phyloP scores from a whole-genome alignment of 2,888 invertebrate species.

The Pilophorus perplexus region DNA sequence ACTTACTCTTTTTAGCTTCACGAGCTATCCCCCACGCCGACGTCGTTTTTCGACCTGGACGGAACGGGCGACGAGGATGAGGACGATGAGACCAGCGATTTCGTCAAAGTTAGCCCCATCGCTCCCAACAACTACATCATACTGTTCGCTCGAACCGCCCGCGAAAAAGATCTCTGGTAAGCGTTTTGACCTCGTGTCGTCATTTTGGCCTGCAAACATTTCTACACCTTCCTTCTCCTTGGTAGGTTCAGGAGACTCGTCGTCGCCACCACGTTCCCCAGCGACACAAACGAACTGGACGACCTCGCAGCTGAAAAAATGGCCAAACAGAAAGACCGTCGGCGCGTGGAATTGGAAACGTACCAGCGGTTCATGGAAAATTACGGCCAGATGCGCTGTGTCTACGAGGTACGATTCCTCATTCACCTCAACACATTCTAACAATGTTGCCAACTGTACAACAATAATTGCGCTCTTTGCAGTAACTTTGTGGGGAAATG shows the following conservation, averaged over 20 bases:
- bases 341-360: conserved; percentile 32
- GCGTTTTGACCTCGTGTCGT: too few relatives aligned
- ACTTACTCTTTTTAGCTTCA: too few relatives aligned
- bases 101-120: conserved; percentile 45
- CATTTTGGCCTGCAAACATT: too few relatives aligned
- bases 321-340: conserved; percentile 1
- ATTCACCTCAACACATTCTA: too few relatives aligned
- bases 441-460: too few relatives aligned
- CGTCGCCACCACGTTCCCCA: conserved; percentile 30
- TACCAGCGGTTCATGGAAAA: conserved; percentile 39
- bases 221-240: not conserved
- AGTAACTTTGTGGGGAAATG: too few relatives aligned
- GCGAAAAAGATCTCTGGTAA: conserved; percentile 90
- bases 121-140: conserved; percentile 54
- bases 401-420: conserved; percentile 28
- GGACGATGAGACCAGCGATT: conserved; percentile 49
- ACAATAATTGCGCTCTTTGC: too few relatives aligned
- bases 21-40: too few relatives aligned
- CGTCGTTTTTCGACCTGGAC: too few relatives aligned
- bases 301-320: not conserved
- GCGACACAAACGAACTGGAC: conserved; percentile 28
- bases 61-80: conserved; percentile 50
- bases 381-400: conserved; percentile 22
- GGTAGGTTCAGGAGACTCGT: conserved; percentile 42
- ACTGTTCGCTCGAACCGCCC: conserved; percentile 75